These are phyloP conservation scores for Bombus confusus DNA, from an alignment of 1,140 invertebrate genomes.

Conservation along the genomic window DNA sequence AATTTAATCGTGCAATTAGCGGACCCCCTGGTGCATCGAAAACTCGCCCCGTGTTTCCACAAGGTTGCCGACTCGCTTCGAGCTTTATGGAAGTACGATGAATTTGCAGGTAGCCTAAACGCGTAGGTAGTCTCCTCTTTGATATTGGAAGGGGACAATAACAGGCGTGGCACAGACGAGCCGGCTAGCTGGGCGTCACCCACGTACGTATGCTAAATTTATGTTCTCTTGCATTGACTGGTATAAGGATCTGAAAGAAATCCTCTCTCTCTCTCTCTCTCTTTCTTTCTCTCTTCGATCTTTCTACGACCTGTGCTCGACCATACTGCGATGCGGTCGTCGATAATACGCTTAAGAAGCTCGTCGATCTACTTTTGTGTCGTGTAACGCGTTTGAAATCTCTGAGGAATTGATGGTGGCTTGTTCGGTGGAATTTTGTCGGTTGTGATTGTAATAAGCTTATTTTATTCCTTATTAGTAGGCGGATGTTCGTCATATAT, in stretches of 20 bases:
- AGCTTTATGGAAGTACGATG: constrained; percentile 38
- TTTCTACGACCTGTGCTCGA: neutral
- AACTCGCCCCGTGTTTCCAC: neutral
- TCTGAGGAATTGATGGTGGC: neutral
- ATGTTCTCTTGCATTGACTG: constrained; percentile 41
- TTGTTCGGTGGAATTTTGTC: neutral
- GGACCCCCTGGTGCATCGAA: neutral
- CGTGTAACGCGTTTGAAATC: neutral
- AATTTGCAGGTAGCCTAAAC: constrained; percentile 48
- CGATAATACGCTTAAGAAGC: constrained; percentile 41
- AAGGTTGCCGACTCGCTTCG: neutral
- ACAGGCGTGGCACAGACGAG: constrained; percentile 47
- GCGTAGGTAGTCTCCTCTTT: constrained; percentile 57
- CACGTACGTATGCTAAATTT: constrained; percentile 60
- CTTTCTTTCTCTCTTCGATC: neutral
- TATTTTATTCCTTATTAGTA: neutral
- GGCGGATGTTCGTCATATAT: neutral
- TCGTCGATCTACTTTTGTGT: constrained; percentile 38
- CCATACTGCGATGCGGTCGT: neutral
- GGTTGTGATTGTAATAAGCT: neutral
- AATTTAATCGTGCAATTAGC: constrained; percentile 61
- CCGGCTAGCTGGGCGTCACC: constrained; percentile 51
- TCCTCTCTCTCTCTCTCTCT: neutral
- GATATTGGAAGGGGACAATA: constrained; percentile 60
- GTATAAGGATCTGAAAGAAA: neutral